Conservation (phyloP, 2,888 invertebrate genomes). For the Leucania comma region DNA sequence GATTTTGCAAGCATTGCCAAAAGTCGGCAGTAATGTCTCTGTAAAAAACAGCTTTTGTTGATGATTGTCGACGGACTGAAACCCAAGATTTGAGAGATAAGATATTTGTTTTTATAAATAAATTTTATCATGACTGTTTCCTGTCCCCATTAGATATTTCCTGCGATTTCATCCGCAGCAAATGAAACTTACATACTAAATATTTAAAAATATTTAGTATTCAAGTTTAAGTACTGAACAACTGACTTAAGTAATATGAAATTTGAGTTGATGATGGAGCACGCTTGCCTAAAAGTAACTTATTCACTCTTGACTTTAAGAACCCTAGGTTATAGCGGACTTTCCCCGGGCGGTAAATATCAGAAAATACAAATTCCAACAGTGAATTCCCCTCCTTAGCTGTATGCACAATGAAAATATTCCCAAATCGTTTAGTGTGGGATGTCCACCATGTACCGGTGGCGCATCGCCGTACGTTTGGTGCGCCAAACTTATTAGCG, state of each 20-base stretch:
- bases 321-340: too few relatives aligned
- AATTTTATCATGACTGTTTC: slow-evolving; percentile 49
- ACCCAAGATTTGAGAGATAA: slow-evolving; percentile 47
- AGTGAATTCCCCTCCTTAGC: too few relatives aligned
- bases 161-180: slow-evolving; percentile 27
- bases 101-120: slow-evolving; percentile 45
- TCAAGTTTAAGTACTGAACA: not conserved
- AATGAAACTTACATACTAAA: slow-evolving; percentile 1
- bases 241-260: not conserved
- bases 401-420: too few relatives aligned
- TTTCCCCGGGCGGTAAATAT: too few relatives aligned
- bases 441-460: too few relatives aligned
- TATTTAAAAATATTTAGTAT: slow-evolving; percentile 5
- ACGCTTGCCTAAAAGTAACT: too few relatives aligned
- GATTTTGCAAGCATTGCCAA: slow-evolving; percentile 70
- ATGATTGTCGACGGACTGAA: slow-evolving; percentile 58
- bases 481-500: not conserved
- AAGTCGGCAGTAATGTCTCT: slow-evolving; percentile 59
- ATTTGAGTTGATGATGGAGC: too few relatives aligned
- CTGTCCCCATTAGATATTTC: slow-evolving; percentile 45
- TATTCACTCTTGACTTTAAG: too few relatives aligned
- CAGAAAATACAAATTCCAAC: too few relatives aligned
- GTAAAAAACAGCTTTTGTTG: slow-evolving; percentile 61
- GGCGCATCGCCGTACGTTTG: too few relatives aligned
- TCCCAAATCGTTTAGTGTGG: too few relatives aligned